Evolutionary conservation across 2,888 invertebrate genomes (phyloP), one percentile per base, ranked within the genome.

Genomic region (Orchestes rusci): DNA sequence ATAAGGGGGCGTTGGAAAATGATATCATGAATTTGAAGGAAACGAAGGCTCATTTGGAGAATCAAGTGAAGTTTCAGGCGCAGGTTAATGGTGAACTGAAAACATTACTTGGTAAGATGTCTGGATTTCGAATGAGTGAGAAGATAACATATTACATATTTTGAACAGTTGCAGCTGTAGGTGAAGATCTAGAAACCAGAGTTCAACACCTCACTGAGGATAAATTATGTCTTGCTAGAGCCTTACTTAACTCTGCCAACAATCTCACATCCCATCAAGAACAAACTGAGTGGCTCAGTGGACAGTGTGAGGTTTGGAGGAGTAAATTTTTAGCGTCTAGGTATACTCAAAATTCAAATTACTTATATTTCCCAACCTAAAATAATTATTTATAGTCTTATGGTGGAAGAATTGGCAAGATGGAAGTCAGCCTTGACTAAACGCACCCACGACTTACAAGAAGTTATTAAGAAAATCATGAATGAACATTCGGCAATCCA

Each of bases 251-350:
- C 62, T 91, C 90, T 19, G 85, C 89, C 16, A 82, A 90, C 65
- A 84, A 89, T 66, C 72, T 93, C 40, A 84, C 82, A 39, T 85
- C 88, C 5, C 88, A 93, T 68, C 88, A 89, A 71, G 94, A 95
- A 66, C 89, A 92, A 71, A 85, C 91, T 2, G 95, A 96, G 65
- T 88, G 87, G 76, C 70, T 95, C 27, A 87, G 90, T 13, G 91
- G 94, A 0, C 92, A 94, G 62, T 91, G 92, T 64, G 94, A 96
- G 71, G 91, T 95, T 37, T 96, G 94, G 94, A 77, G 92, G 51
- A 93, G 92, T 64, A 96, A 95, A 77, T 96, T 92, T 69, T 73
- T 94, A 56, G 94, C 95, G 16, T 90, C 90, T 72, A 88, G 87
- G 87, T 87, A 70, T 51, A n/a, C n/a, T n/a, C n/a, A n/a, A n/a